A percentile compares a stretch with the other conserved stretches of the same genome.
Evolutionary conservation across 2,113 vertebrate genomes (phyloP).

Genomic region (Nicator chloris): DNA sequence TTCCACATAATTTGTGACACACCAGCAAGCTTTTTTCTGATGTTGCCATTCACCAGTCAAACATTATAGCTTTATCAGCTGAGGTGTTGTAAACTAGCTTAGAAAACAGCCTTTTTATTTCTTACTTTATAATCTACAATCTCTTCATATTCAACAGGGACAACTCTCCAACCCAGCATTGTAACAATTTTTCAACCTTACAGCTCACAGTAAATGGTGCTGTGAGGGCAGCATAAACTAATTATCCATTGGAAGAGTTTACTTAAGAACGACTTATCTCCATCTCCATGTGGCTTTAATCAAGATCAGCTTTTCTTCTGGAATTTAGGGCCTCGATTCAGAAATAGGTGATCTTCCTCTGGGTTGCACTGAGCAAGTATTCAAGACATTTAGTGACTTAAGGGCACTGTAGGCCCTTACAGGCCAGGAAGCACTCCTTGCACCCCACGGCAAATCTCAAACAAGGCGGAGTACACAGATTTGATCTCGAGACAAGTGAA

Average conservation of each 20-base stretch:
- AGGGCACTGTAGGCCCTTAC: rapidly evolving
- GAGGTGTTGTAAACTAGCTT: rapidly evolving
- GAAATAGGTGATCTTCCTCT: rapidly evolving
- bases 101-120: background rate
- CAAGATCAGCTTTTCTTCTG: background rate
- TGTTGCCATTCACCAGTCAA: background rate
- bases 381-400: rapidly evolving
- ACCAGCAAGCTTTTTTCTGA: background rate
- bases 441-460: rapidly evolving
- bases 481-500: rapidly evolving
- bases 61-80: background rate
- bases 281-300: background rate
- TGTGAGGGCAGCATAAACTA: background rate
- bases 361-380: background rate
- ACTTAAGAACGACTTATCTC: background rate
- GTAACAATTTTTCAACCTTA: background rate
- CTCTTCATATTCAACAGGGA: background rate
- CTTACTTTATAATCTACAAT: background rate
- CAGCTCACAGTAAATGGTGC: background rate
- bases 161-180: background rate
- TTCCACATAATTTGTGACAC: rapidly evolving
- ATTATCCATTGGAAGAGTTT: rapidly evolving
- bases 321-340: rapidly evolving
- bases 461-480: rapidly evolving
- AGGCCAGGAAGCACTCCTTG: rapidly evolving